Evolutionary conservation across 2,797 vertebrate species (phyloP).

Genomic region (Lacerta agilis): DNA sequence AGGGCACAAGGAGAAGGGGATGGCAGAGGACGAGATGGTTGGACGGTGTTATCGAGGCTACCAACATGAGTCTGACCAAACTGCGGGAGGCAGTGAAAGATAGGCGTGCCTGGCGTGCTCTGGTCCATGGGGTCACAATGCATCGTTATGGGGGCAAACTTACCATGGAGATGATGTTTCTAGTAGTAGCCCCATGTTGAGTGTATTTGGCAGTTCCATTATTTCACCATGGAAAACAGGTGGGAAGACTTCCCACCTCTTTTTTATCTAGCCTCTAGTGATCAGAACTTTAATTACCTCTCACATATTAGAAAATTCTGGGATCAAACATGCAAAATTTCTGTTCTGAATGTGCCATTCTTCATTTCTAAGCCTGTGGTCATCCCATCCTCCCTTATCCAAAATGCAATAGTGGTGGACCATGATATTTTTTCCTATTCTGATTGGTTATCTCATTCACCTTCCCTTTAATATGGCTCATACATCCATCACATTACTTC

Average conservation of each 20-base stretch:
- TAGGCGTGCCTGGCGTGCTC: too few relatives aligned
- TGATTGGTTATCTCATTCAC: background rate
- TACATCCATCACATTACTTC: background rate
- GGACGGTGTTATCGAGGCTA: too few relatives aligned
- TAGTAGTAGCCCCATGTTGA: background rate
- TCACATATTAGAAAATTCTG: background rate
- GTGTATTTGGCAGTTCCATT: background rate
- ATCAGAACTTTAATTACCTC: background rate
- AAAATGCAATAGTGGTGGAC: background rate
- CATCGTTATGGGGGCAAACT: background rate
- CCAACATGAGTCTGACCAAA: too few relatives aligned
- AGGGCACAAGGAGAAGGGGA: too few relatives aligned
- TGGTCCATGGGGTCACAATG: too few relatives aligned
- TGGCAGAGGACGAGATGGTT: too few relatives aligned
- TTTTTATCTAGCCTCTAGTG: background rate
- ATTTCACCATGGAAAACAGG: background rate
- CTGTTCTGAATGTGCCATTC: too few relatives aligned
- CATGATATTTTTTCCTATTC: background rate
- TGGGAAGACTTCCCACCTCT: background rate
- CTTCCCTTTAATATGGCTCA: background rate
- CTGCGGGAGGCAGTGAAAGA: too few relatives aligned
- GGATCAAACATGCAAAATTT: background rate
- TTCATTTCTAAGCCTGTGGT: too few relatives aligned
- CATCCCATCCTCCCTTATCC: background rate
- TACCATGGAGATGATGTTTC: background rate